A percentile compares a stretch with the other conserved stretches of the same genome.
These are phyloP conservation scores for Meloidogyne hapla DNA, from an alignment of 1,140 invertebrate species.

Conservation along the genomic window DNA sequence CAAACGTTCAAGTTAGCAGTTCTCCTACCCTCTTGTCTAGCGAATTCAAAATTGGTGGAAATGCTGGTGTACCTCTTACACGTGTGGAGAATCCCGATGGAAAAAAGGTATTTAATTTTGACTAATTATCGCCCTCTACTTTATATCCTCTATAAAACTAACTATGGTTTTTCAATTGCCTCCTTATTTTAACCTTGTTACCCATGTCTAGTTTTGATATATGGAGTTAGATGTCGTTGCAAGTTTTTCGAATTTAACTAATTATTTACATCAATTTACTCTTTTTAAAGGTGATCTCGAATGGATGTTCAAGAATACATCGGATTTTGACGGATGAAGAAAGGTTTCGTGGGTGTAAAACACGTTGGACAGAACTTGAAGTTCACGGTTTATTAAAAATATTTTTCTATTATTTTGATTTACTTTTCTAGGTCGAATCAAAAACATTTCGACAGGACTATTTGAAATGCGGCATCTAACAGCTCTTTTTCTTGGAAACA, in stretches of 20 bases:
- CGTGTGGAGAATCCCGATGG: constrained; percentile 40
- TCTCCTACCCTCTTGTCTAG: neutral
- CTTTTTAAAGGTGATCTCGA: constrained; percentile 34
- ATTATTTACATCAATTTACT: no score
- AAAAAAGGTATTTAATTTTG: constrained; percentile 36
- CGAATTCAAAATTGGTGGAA: constrained; percentile 24
- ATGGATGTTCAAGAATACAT: constrained; percentile 38
- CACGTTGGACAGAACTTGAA: constrained; percentile 51
- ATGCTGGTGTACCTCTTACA: constrained; percentile 43
- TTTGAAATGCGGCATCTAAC: constrained; percentile 58
- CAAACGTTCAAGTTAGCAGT: constrained; percentile 17
- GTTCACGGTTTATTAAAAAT: constrained; percentile 42
- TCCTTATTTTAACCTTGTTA: no score
- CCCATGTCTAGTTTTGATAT: no score
- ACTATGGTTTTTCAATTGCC: no score
- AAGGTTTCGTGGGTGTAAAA: constrained; percentile 38
- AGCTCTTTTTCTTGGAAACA: constrained; percentile 53
- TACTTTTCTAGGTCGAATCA: constrained; percentile 36
- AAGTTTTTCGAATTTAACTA: no score
- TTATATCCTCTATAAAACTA: no score
- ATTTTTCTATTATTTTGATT: neutral
- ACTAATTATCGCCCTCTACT: neutral
- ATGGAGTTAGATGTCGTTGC: no score
- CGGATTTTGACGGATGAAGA: constrained; percentile 47
- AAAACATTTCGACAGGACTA: constrained; percentile 45